phyloP scores from a whole-genome alignment of 2,888 invertebrate genomes.

The Chorisops tibialis region DNA sequence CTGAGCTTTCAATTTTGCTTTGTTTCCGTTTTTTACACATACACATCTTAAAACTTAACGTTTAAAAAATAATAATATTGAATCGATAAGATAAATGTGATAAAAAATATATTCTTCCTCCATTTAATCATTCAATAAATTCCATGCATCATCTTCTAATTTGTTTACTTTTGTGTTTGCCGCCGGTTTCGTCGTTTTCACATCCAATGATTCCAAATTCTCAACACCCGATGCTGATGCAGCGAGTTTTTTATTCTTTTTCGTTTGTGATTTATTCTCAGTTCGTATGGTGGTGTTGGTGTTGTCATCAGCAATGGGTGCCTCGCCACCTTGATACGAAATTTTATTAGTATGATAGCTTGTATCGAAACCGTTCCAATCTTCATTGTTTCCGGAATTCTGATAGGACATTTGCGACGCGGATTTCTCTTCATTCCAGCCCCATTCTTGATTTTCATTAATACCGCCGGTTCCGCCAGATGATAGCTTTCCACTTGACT shows the following conservation, averaged over 20 bases:
- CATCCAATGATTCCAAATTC: slow-evolving; percentile 43
- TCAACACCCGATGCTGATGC: background rate
- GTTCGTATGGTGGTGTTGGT: background rate
- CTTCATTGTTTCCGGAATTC: slow-evolving; percentile 42
- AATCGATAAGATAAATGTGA: slow-evolving; percentile 10
- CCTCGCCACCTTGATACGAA: slow-evolving; percentile 37
- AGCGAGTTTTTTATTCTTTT: slow-evolving; percentile 5
- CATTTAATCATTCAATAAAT: slow-evolving; percentile 58
- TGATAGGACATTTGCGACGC: slow-evolving; percentile 40
- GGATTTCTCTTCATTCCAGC: slow-evolving; percentile 42
- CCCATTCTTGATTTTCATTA: slow-evolving; percentile 47
- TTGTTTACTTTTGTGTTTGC: slow-evolving; percentile 46
- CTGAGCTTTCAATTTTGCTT: too few relatives aligned
- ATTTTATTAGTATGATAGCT: slow-evolving; percentile 29
- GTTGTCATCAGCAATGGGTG: background rate
- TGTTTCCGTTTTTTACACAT: slow-evolving; percentile 18
- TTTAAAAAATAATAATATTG: slow-evolving; percentile 22
- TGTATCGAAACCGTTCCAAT: slow-evolving; percentile 50
- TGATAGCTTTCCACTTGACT: slow-evolving; percentile 43
- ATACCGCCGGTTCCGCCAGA: slow-evolving; percentile 27
- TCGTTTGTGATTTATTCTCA: slow-evolving; percentile 4
- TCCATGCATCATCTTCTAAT: slow-evolving; percentile 62
- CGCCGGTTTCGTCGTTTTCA: slow-evolving; percentile 46
- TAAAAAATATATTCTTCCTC: slow-evolving; percentile 1
- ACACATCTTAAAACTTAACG: slow-evolving; percentile 24